These are phyloP conservation scores for Leucoma salicis DNA, from an alignment of 2,888 invertebrate species.

Conservation along the genomic window DNA sequence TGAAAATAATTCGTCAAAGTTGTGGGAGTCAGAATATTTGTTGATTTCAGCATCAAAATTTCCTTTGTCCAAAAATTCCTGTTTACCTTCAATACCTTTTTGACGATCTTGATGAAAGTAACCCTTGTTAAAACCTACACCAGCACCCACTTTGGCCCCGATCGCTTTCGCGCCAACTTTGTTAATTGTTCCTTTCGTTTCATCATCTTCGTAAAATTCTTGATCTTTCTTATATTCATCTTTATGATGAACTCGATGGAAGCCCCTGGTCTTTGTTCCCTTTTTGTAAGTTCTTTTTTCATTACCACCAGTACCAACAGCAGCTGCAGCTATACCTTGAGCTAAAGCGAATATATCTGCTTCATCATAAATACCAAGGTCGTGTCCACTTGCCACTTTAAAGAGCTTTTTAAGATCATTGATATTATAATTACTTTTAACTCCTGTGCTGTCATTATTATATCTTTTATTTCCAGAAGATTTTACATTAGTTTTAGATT, in stretches of 20 bases:
- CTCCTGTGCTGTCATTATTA: constrained; percentile 47
- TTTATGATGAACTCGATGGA: constrained; percentile 81
- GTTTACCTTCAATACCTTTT: constrained; percentile 68
- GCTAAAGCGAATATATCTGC: constrained; percentile 64
- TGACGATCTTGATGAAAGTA: constrained; percentile 63
- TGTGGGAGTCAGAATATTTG: constrained; percentile 70
- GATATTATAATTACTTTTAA: constrained; percentile 50
- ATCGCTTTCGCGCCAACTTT: constrained; percentile 75
- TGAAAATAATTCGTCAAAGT: constrained; percentile 59
- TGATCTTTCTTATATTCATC: constrained; percentile 84
- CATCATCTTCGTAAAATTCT: constrained; percentile 81
- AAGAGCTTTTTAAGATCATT: constrained; percentile 60
- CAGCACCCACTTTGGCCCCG: constrained; percentile 66
- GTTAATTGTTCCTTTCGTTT: constrained; percentile 74
- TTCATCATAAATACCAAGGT: constrained; percentile 57
- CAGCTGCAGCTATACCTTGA: constrained; percentile 59
- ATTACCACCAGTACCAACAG: constrained; percentile 63
- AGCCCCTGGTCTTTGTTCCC: constrained; percentile 81
- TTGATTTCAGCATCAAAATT: constrained; percentile 72
- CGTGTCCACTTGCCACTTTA: constrained; percentile 48
- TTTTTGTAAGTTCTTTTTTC: constrained; percentile 76
- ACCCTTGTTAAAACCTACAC: constrained; percentile 63
- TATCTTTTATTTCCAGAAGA: constrained; percentile 57
- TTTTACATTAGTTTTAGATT: constrained; percentile 39
- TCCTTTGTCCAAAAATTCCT: constrained; percentile 76